Percentiles rank a stretch among this genome's conserved stretches.
Conservation (phyloP, 2,888 invertebrate species). For the Lithophane socia region DNA sequence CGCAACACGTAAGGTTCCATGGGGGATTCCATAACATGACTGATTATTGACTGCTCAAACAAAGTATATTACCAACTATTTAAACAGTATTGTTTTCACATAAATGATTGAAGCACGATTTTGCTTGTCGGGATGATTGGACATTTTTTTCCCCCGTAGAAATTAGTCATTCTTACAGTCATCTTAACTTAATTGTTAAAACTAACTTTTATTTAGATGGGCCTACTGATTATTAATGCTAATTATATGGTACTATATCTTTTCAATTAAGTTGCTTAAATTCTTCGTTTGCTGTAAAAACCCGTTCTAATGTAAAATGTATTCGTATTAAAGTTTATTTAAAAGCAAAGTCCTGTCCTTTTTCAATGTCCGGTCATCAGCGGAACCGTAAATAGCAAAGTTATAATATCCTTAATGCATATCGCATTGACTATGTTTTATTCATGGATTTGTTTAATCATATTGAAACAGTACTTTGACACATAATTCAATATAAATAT, state of each 20-base stretch:
- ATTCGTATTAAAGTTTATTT: not conserved
- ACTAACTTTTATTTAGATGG: not conserved
- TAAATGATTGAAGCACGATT: slow-evolving; percentile 15
- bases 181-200: not conserved
- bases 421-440: slow-evolving; percentile 39
- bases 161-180: slow-evolving; percentile 3
- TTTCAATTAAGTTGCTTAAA: not conserved
- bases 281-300: not conserved
- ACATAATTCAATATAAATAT: slow-evolving; percentile 36
- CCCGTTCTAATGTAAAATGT: not conserved
- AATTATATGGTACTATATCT: not conserved
- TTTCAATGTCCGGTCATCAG: slow-evolving; percentile 5
- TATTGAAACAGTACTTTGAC: slow-evolving; percentile 44
- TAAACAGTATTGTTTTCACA: slow-evolving; percentile 27
- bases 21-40: slow-evolving; percentile 50
- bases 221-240: not conserved
- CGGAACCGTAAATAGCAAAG: slow-evolving; percentile 19
- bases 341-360: slow-evolving; percentile 5
- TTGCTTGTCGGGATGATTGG: slow-evolving; percentile 26
- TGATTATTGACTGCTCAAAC: slow-evolving; percentile 56
- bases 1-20: slow-evolving; percentile 44
- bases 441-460: slow-evolving; percentile 43
- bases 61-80: slow-evolving; percentile 28
- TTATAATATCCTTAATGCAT: slow-evolving; percentile 44
- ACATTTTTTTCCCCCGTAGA: not conserved